Evolutionary conservation across 2,888 invertebrate species (phyloP), one percentile per base, ranked within the genome.

Genomic region (Drosophila sordidula): DNA sequence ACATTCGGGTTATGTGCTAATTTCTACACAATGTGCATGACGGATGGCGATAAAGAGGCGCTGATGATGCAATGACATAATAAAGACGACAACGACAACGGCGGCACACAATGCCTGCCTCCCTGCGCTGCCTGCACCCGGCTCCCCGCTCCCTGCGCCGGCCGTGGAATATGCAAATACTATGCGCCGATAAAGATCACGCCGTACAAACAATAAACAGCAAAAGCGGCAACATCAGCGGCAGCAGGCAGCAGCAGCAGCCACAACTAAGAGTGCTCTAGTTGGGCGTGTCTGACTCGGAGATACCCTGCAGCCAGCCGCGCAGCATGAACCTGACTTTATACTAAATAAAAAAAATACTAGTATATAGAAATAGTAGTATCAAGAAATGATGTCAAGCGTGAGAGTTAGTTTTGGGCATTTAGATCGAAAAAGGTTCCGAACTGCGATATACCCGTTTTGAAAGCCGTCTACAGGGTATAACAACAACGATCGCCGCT

Each of bases 1-100:
- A 85, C 86, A 84, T 89, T 84, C 79, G 70, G 84, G 89, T 67
- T 84, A 89, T 84, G 89, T 84, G 87, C 87, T 84, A 89, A 84
- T 84, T 84, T 85, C 88, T 73, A 89, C 79, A 84, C 89, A 89
- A 84, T 83, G 87, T 83, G 83, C 83, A 83, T 83, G 83, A 83
- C 89, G 89, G 78, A 83, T 89, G 81, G 80, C 85, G 87, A 87
- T 89, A 84, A 87, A 89, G 70, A 84, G 65, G 80, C 73, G 65
- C 70, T 65, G 78, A 75, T 82, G 82, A 87, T 85, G 84, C 89
- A 89, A 89, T 84, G 89, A 87, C 84, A 84, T 84, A 89, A 84
- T 89, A 87, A 84, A 82, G 79, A 75, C 87, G 75, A 67, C 89
- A 70, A 73, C 85, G 51, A 57, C 85, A 49, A 57, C 70, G 58